These are phyloP conservation scores for Myotis findleyi DNA, from an alignment of 2,797 vertebrate species.

Conservation along the genomic window DNA sequence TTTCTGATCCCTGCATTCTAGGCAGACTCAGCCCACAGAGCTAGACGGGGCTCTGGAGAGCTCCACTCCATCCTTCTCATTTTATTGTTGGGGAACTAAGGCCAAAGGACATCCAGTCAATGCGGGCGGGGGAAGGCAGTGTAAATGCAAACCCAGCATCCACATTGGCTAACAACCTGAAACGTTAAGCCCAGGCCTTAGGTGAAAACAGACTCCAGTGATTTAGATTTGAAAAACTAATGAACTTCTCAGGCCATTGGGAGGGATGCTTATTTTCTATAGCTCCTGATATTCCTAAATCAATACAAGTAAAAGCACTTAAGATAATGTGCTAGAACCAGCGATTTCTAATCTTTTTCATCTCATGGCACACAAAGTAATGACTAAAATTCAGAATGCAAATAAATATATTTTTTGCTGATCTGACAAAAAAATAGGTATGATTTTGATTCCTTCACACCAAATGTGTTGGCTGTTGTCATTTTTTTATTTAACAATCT, in stretches of 20 bases:
- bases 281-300: background rate
- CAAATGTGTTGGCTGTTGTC: background rate
- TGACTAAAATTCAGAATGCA: background rate
- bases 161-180: background rate
- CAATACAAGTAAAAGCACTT: background rate
- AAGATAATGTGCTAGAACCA: background rate
- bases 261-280: background rate
- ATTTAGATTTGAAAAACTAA: background rate
- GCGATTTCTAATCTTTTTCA: background rate
- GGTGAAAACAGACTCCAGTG: background rate
- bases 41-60: background rate
- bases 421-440: background rate
- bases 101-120: no score
- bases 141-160: background rate
- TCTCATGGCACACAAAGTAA: background rate
- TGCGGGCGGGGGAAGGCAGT: no score
- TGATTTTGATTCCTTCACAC: background rate
- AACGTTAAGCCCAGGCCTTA: background rate
- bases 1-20: background rate
- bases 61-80: background rate
- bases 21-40: background rate
- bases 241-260: background rate
- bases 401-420: background rate
- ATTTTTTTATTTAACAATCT: background rate
- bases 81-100: background rate